Evolutionary conservation across 2,113 vertebrate species (phyloP).

Genomic region (Gymnobelideus leadbeateri): DNA sequence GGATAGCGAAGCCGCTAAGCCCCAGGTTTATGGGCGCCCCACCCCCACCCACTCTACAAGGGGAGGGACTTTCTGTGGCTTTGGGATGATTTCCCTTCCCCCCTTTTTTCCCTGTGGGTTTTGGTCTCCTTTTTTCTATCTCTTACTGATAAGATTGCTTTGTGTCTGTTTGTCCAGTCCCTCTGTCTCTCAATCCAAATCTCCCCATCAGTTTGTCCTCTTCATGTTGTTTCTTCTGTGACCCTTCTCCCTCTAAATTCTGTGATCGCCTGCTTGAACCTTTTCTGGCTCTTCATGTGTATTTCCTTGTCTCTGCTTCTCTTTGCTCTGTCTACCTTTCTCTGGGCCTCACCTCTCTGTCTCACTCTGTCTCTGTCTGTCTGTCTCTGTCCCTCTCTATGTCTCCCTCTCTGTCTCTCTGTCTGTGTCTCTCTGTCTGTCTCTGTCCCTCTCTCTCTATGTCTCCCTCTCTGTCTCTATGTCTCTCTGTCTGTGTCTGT

Average conservation of each 20-base stretch:
- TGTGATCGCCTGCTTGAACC: no score
- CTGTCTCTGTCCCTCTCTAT: neutral
- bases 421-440: neutral
- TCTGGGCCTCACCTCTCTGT: neutral
- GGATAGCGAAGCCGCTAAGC: constrained; percentile 51
- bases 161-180: no score
- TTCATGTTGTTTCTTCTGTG: no score
- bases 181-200: no score
- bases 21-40: constrained; percentile 48
- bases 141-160: no score
- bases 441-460: neutral
- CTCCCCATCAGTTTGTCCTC: no score
- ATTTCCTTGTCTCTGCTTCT: neutral
- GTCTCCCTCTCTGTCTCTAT: no score
- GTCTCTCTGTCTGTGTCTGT: neutral
- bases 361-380: neutral
- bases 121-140: neutral
- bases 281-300: no score
- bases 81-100: neutral
- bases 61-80: neutral
- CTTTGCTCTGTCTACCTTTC: neutral
- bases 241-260: no score
- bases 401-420: neutral
- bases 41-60: neutral
- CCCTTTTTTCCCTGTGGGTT: constrained; percentile 24